Evolutionary conservation across 2,888 invertebrate species (phyloP).

Genomic region (Acanthosepion lycidas): DNA sequence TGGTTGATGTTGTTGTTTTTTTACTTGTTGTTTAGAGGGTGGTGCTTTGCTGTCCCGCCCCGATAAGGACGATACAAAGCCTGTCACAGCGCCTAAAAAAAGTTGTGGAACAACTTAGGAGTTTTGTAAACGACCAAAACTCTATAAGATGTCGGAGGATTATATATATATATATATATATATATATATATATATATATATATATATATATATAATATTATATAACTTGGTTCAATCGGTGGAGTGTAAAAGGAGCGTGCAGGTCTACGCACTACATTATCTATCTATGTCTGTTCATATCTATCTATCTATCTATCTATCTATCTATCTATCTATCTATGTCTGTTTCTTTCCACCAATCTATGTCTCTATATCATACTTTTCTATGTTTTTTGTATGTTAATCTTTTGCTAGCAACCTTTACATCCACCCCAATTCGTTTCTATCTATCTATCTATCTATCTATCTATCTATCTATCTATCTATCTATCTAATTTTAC

Average conservation of each 20-base stretch:
- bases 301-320: constrained; percentile 33
- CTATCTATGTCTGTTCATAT: neutral
- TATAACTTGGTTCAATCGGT: neutral
- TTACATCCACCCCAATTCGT: too few species aligned
- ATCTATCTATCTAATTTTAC: neutral
- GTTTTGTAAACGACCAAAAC: neutral
- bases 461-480: neutral
- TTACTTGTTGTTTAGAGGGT: constrained; percentile 41
- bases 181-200: neutral
- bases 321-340: neutral
- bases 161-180: neutral
- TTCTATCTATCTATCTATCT: neutral
- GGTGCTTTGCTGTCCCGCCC: constrained; percentile 34
- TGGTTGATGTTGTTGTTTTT: constrained; percentile 37
- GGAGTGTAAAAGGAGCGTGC: constrained; percentile 10
- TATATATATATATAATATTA: constrained; percentile 2
- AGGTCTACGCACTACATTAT: neutral
- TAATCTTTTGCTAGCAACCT: too few species aligned
- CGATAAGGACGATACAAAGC: constrained; percentile 43
- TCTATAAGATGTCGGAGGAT: constrained; percentile 23
- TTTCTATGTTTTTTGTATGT: too few species aligned
- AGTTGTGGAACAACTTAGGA: constrained; percentile 44
- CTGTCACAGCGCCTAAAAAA: constrained; percentile 45
- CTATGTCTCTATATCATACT: too few species aligned
- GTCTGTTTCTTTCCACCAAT: too few species aligned